Percentiles rank a stretch among this genome's conserved stretches.
phyloP scores from a whole-genome alignment of 2,888 invertebrate genomes.

The Ferdinandea cuprea region DNA sequence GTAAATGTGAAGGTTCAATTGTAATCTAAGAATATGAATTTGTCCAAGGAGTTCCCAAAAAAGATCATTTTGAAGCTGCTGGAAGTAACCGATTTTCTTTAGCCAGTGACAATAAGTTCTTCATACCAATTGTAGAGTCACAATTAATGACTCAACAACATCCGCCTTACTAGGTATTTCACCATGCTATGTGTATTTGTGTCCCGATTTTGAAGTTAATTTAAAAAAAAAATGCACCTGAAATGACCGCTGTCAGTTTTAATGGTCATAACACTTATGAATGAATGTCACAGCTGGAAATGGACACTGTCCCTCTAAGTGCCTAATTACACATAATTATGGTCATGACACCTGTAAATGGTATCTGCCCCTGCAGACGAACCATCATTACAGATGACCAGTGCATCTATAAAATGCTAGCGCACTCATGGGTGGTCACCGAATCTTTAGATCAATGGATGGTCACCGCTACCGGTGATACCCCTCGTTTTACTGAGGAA shows the following conservation, averaged over 20 bases:
- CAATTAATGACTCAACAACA: too few species aligned
- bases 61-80: too few species aligned
- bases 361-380: not conserved
- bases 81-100: too few species aligned
- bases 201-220: not conserved
- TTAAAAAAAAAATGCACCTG: not conserved
- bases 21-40: too few species aligned
- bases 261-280: not conserved
- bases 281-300: constrained; percentile 1
- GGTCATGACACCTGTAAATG: constrained; percentile 4
- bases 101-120: too few species aligned
- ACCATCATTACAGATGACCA: not conserved
- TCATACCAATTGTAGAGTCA: too few species aligned
- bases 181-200: too few species aligned
- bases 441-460: not conserved
- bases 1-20: too few species aligned
- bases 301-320: constrained; percentile 3
- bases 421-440: not conserved
- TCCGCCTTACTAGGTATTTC: too few species aligned
- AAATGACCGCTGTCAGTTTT: not conserved
- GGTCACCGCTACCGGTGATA: not conserved
- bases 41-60: too few species aligned
- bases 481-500: not conserved
- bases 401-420: not conserved
- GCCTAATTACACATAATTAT: not conserved